phyloP scores from a whole-genome alignment of 92 coral and sea anemone species.

The Heliopora coerulea region DNA sequence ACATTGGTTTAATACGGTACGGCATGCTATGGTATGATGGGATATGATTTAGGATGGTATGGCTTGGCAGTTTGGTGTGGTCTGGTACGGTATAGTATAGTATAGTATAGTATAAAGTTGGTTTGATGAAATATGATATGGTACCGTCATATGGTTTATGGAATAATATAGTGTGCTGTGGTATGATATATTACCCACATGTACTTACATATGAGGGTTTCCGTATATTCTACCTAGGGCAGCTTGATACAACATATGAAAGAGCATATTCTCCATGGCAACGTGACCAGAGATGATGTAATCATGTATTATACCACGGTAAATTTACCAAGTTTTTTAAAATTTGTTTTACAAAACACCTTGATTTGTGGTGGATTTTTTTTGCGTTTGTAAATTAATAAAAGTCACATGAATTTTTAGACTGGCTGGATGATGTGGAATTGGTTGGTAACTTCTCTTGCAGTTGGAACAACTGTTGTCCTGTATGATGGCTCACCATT shows the following conservation, averaged over 20 bases:
- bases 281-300: constrained; percentile 82
- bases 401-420: too few relatives aligned
- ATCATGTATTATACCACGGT: constrained; percentile 90
- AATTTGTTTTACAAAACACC: too few relatives aligned
- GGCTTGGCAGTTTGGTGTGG: background rate
- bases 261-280: constrained; percentile 93
- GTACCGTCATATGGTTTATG: too few relatives aligned
- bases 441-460: constrained; percentile 91
- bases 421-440: constrained; percentile 99
- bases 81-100: constrained; percentile 4
- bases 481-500: constrained; percentile 95
- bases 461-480: constrained; percentile 83
- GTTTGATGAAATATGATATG: background rate
- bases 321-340: too few relatives aligned
- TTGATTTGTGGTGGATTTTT: too few relatives aligned
- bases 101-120: constrained; percentile 3
- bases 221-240: constrained; percentile 56
- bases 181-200: background rate
- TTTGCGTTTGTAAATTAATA: too few relatives aligned
- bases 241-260: constrained; percentile 88
- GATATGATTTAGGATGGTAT: background rate
- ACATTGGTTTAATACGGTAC: background rate
- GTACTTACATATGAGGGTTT: background rate
- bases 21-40: background rate
- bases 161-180: too few relatives aligned